Percentiles rank a stretch among this genome's conserved stretches.
phyloP scores from a whole-genome alignment of 2,797 vertebrate genomes.

The Geotria australis region DNA sequence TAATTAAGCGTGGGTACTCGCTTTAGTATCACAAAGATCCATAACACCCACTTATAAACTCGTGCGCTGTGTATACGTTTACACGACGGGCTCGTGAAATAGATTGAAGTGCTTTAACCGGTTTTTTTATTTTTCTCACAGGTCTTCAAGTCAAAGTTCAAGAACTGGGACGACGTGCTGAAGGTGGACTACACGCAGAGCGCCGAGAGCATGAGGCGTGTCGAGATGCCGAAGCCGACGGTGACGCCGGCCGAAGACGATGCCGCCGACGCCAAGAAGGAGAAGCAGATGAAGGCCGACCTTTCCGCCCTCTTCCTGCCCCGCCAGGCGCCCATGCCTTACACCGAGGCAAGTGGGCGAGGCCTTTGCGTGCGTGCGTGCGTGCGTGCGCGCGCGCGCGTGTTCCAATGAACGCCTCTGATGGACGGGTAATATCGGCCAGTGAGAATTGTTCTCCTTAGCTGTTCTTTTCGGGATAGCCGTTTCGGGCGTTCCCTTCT shows the following conservation, averaged over 20 bases:
- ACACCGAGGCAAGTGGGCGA: conserved; percentile 14
- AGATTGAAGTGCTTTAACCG: too few species aligned
- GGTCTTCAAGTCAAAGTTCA: conserved; percentile 95
- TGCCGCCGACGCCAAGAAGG: conserved; percentile 22
- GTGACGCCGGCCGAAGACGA: conserved; percentile 37
- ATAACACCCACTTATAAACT: too few species aligned
- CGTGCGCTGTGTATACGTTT: too few species aligned
- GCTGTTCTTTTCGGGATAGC: too few species aligned
- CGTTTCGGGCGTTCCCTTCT: too few species aligned
- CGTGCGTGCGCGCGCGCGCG: too few species aligned
- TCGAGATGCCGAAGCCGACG: conserved; percentile 29
- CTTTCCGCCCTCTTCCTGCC: conserved; percentile 84
- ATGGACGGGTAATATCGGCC: too few species aligned
- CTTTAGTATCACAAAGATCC: too few species aligned
- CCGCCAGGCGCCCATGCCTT: conserved; percentile 55
- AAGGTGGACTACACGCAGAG: conserved; percentile 82
- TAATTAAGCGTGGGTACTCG: too few species aligned
- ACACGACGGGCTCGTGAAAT: too few species aligned
- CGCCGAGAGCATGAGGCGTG: conserved; percentile 42
- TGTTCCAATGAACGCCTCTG: too few species aligned
- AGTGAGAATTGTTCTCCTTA: too few species aligned
- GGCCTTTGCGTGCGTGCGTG: not conserved
- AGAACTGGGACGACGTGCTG: conserved; percentile 89
- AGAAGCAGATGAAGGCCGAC: conserved; percentile 73
- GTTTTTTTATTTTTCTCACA: conserved; percentile 4